phyloP scores from a whole-genome alignment of 1,140 invertebrate genomes.

The Drosophila neocordata region DNA sequence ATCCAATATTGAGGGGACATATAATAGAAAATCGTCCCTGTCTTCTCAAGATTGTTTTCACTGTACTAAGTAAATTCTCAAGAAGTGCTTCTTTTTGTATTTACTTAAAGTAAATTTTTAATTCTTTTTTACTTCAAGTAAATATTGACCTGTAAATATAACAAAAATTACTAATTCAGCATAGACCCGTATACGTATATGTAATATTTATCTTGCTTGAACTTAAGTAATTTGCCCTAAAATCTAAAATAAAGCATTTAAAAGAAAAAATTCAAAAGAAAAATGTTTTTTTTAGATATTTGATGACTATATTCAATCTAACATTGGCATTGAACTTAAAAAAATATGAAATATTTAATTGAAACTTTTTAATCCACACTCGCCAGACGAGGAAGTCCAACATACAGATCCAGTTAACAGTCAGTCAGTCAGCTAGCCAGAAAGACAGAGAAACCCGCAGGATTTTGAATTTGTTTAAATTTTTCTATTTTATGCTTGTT shows the following conservation, averaged over 20 bases:
- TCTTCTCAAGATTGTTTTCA: too few relatives aligned
- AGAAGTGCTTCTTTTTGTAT: too few relatives aligned
- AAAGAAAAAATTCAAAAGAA: not conserved
- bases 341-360: not conserved
- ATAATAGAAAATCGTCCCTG: too few relatives aligned
- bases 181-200: not conserved
- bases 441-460: constrained; percentile 2
- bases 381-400: not conserved
- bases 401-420: not conserved
- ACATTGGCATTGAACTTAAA: not conserved
- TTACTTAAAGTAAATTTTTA: too few relatives aligned
- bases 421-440: not conserved
- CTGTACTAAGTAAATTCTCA: too few relatives aligned
- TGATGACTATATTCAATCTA: not conserved
- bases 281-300: not conserved
- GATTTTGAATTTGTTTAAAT: constrained; percentile 65
- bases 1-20: too few relatives aligned
- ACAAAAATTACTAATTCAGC: too few relatives aligned
- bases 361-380: constrained; percentile 51
- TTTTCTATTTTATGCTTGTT: constrained; percentile 23
- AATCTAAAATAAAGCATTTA: not conserved
- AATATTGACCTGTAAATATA: too few relatives aligned
- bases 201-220: not conserved
- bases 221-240: not conserved
- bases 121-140: too few relatives aligned